Conservation (phyloP, 2,888 invertebrate species). For the Emesis castigata region DNA sequence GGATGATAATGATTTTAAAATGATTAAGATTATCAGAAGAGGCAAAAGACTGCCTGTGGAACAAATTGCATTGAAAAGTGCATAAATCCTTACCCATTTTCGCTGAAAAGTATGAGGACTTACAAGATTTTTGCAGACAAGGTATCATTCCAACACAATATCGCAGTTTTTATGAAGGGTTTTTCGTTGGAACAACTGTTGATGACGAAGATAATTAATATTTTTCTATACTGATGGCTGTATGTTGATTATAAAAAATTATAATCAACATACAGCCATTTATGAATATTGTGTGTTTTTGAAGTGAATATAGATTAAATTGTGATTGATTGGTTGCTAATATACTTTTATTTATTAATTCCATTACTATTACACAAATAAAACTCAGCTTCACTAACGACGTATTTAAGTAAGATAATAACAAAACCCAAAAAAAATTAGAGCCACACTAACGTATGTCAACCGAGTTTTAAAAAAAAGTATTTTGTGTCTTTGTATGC, state of each 20-base stretch:
- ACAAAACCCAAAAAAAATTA: too few relatives aligned
- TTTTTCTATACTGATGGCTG: slow-evolving; percentile 3
- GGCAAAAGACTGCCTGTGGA: slow-evolving; percentile 13
- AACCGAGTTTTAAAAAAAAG: too few relatives aligned
- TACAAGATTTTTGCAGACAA: slow-evolving; percentile 7
- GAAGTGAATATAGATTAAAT: neutral
- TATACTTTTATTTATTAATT: too few relatives aligned
- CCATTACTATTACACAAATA: too few relatives aligned
- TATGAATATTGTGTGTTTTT: neutral
- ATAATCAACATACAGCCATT: too few relatives aligned
- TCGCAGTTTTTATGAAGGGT: neutral
- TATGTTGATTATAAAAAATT: slow-evolving; percentile 1
- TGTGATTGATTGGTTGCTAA: neutral
- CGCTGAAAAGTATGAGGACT: slow-evolving; percentile 8
- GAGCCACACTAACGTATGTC: too few relatives aligned
- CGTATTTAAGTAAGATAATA: too few relatives aligned
- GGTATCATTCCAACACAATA: neutral
- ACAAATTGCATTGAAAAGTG: neutral
- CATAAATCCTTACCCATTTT: slow-evolving; percentile 6
- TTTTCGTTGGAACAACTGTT: neutral
- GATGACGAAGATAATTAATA: neutral
- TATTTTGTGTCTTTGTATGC: too few relatives aligned
- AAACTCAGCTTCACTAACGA: too few relatives aligned
- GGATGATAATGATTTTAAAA: slow-evolving; percentile 9
- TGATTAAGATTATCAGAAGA: slow-evolving; percentile 12